Percentiles rank a stretch among this genome's conserved stretches.
phyloP scores from a whole-genome alignment of 1,140 invertebrate genomes.

The Philopotamus ludificatus region DNA sequence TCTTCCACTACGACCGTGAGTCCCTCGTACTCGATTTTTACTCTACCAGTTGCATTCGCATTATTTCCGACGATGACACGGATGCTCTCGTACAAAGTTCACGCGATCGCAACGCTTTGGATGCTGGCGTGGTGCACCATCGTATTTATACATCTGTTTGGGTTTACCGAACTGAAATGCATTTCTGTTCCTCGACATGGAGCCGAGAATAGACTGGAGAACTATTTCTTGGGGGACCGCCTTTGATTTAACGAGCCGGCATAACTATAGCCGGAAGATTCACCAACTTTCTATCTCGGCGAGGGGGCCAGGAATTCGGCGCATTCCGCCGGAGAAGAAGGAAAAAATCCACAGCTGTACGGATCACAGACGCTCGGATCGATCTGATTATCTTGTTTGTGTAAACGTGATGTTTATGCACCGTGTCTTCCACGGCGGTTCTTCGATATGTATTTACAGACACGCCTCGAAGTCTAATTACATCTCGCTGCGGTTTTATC shows the following conservation, averaged over 20 bases:
- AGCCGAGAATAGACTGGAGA: constrained; percentile 20
- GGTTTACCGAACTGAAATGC: constrained; percentile 37
- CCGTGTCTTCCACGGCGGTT: too few species aligned
- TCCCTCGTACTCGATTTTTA: too few species aligned
- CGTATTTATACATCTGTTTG: constrained; percentile 29
- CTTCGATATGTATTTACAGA: too few species aligned
- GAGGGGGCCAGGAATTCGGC: not conserved
- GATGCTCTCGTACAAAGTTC: too few species aligned
- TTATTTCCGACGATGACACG: not conserved
- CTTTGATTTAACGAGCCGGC: not conserved
- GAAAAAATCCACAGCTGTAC: not conserved
- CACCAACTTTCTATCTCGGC: not conserved
- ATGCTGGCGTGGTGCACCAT: constrained; percentile 1
- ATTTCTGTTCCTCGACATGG: not conserved
- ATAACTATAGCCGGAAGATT: not conserved
- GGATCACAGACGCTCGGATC: too few species aligned
- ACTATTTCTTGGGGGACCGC: constrained; percentile 3
- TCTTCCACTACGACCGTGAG: too few species aligned
- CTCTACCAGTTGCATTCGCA: too few species aligned
- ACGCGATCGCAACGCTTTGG: not conserved
- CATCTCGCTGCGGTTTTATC: too few species aligned
- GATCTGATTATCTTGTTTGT: too few species aligned
- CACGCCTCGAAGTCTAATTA: too few species aligned
- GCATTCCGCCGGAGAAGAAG: not conserved
- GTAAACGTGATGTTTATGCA: too few species aligned